Base-by-base conservation (phyloP, 2,888 invertebrate genomes). In the Archips xylosteana region DNA sequence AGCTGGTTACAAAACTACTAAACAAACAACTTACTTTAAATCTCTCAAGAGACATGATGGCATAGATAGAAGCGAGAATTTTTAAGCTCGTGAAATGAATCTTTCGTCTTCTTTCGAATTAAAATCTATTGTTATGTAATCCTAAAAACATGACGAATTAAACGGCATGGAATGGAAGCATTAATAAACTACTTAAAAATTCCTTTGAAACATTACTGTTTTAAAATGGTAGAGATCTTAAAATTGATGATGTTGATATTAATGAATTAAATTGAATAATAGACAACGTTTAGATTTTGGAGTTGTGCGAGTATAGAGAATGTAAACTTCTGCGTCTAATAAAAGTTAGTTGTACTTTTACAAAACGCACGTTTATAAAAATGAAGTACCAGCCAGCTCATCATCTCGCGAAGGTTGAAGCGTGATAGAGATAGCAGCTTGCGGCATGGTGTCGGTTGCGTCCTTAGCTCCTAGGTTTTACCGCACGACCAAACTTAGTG, bases 391-490 rank as follows among this genome's bases (percentile, higher is more conserved):
- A 67, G 66, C 66, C 42, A 80, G 78, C 79, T 81, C 79, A 77
- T 74, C 76, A 74, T 59, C 66, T 66, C 62, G 75, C 77, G 70
- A 64, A 36, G 15, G 64, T 64, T 61, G 61, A 62, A 36, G 57
- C 68, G 67, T 68, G 68, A 36, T 61, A 68, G 47, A 79, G 77
- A 70, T 89, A 90, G 88, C 77, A 81, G 92, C 92, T 94, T 92
- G 90, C 85, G 89, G 93, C 92, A 93, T 93, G 94, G 91, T 92
- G 91, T 83, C 88, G 90, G 90, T 67, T 71, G 15, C 15, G 45
- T 70, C 68, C 47, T 45, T 62, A 54, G 62, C 12, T 62, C 62
- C 51, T 62, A 70, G 49, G 42, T 68, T 23, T 3, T 15, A 39
- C 80, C 81, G 81, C 78, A 75, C 74, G 79, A 80, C 80, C 81